phyloP scores from a whole-genome alignment of 2,888 invertebrate species.

The Oligia fasciuncula region DNA sequence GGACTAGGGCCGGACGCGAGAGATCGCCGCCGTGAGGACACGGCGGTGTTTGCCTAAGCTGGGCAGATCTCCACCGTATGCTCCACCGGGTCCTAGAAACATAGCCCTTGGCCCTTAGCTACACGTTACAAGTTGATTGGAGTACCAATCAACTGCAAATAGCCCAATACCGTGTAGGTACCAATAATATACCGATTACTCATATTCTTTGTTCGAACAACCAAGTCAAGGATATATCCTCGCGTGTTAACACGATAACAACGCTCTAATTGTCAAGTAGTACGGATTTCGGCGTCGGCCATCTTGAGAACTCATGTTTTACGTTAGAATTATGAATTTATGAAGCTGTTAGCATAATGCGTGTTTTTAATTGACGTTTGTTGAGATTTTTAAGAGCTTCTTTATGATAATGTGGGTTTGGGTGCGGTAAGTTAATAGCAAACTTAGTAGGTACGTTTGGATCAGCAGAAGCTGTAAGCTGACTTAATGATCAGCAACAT shows the following conservation, averaged over 20 bases:
- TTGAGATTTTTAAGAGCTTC: slow-evolving; percentile 23
- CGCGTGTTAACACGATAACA: slow-evolving; percentile 64
- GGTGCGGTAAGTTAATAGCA: slow-evolving; percentile 6
- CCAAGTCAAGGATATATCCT: slow-evolving; percentile 67
- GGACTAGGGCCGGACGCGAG: too few species aligned
- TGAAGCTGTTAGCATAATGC: slow-evolving; percentile 55
- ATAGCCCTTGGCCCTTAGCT: too few species aligned
- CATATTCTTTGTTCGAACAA: slow-evolving; percentile 62
- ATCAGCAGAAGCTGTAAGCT: not conserved
- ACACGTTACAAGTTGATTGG: too few species aligned
- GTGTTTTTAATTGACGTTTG: slow-evolving; percentile 53
- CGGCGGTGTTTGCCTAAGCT: too few species aligned
- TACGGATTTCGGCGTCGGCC: slow-evolving; percentile 62
- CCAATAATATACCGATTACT: slow-evolving; percentile 48
- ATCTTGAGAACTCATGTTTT: slow-evolving; percentile 60
- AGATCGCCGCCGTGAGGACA: too few species aligned
- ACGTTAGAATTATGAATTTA: slow-evolving; percentile 55
- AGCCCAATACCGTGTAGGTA: slow-evolving; percentile 19
- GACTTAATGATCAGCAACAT: not conserved
- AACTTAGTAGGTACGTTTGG: not conserved
- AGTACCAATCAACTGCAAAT: too few species aligned
- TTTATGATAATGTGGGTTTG: slow-evolving; percentile 34
- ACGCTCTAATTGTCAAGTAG: slow-evolving; percentile 66
- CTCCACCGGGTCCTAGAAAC: too few species aligned
- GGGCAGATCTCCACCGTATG: too few species aligned